Evolutionary conservation across 2,888 invertebrate genomes (phyloP).

Genomic region (Nemapogon koenigi): DNA sequence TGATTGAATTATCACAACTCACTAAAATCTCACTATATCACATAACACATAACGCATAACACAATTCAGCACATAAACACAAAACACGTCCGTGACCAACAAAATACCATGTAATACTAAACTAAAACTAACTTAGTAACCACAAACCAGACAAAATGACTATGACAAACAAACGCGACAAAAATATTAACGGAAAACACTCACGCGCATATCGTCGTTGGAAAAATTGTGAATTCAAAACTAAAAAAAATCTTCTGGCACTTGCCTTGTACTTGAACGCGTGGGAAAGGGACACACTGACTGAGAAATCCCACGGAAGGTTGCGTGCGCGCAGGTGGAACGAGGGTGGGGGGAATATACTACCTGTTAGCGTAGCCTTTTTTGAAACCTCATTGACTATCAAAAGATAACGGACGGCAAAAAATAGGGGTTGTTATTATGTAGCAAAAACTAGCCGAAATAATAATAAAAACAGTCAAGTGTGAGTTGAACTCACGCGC

Average conservation of each 20-base stretch:
- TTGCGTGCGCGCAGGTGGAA: conserved; percentile 22
- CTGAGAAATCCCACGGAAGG: conserved; percentile 17
- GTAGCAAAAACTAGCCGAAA: too few relatives aligned
- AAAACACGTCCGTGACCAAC: too few relatives aligned
- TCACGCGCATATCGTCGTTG: conserved; percentile 28
- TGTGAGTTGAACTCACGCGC: too few relatives aligned
- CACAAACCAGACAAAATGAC: conserved; percentile 25
- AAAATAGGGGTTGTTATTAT: too few relatives aligned
- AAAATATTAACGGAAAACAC: conserved; percentile 12
- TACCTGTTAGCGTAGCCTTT: too few relatives aligned
- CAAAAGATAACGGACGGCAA: too few relatives aligned
- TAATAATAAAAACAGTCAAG: too few relatives aligned
- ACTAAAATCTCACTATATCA: not conserved
- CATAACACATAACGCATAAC: too few relatives aligned
- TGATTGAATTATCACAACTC: not conserved
- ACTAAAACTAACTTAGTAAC: conserved; percentile 20
- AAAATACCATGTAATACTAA: conserved; percentile 6
- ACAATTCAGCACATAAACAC: too few relatives aligned
- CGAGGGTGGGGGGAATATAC: conserved; percentile 18
- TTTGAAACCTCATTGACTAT: too few relatives aligned
- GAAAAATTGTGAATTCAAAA: conserved; percentile 39
- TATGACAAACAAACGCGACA: conserved; percentile 1
- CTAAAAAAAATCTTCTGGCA: conserved; percentile 26
- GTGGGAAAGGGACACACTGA: conserved; percentile 33
- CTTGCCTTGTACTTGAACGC: conserved; percentile 13